Base-by-base conservation (phyloP, 2,888 invertebrate genomes). In the Escarpia spicata region DNA sequence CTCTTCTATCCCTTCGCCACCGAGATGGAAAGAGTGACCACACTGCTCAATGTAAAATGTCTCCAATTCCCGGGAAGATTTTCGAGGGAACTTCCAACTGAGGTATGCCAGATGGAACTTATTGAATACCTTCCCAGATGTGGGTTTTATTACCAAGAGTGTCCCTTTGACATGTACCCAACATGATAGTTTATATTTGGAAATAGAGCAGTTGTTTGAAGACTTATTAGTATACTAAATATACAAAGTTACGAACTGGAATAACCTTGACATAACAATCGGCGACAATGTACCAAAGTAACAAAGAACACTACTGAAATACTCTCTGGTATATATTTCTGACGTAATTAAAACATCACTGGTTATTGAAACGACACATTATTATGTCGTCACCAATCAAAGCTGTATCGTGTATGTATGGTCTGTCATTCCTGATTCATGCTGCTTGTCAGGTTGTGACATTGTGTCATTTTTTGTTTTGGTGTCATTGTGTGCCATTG, bases 1-100 rank as follows among this genome's bases (percentile, higher is more conserved):
- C 96, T 99, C 93, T 97, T 99, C 90, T 98, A 98, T 92, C 98
- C 98, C 37, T 99, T 99, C 96, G 97, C 97, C 15, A 99, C 99
- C 0, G 98, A 98, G 96, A 98, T 98, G 97, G 99, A 99, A 75
- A 97, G 99, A 92, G 97, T 98, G 1, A 93, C 93, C 45, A 95
- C 95, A 6, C 93, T 96, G 91, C 93, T 97, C 92, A 97, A 97
- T 94, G 97, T 98, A 90, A 97, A 98, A 90, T 15, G 90, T 6
- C 92, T 92, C 10, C 43, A 52, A 52, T 98, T 98, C 96, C 98
- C 99, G 0, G 95, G 96, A 2, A 96, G 97, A 89, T 99, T 99
- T 96, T 95, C 96, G 0, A 95, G 96, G 0, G 96, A 97, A 52
- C 97, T 98, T 97, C 97, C 97, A 0, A 97, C 97, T 92, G 98